Evolutionary conservation across 2,113 vertebrate genomes (phyloP).

Genomic region (Psittacara wagleri): DNA sequence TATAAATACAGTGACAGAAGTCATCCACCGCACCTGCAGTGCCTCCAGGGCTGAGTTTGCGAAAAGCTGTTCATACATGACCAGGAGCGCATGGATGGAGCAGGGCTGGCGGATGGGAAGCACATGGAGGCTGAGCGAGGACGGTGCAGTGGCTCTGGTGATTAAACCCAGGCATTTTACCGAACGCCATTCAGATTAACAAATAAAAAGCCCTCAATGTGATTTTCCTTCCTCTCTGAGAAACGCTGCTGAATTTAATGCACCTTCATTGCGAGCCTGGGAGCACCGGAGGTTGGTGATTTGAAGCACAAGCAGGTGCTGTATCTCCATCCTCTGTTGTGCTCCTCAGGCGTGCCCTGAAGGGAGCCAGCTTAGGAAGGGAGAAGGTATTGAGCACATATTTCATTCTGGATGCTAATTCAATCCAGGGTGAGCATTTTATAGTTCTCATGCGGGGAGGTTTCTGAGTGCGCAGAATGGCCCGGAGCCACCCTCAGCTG

Average conservation of each 20-base stretch:
- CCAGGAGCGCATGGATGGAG: accelerated
- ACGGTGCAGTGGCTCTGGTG: accelerated
- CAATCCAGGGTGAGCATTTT: neutral
- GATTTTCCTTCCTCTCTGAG: neutral
- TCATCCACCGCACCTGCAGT: accelerated
- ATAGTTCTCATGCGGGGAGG: neutral
- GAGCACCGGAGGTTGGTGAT: neutral
- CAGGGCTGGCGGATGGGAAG: neutral
- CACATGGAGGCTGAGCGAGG: accelerated
- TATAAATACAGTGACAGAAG: neutral
- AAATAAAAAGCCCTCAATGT: neutral
- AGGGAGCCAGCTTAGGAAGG: neutral
- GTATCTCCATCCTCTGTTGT: neutral
- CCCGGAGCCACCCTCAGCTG: neutral
- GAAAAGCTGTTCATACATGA: accelerated
- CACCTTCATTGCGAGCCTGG: neutral
- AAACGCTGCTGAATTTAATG: neutral
- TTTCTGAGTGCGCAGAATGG: neutral
- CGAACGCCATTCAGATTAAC: neutral
- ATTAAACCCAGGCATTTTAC: neutral
- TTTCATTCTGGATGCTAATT: constrained; percentile 36
- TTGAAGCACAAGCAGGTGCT: neutral
- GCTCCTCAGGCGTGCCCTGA: neutral
- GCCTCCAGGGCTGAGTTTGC: neutral
- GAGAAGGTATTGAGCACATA: neutral